Evolutionary conservation across 2,797 vertebrate genomes (phyloP).

Genomic region (Pteropus rufus): DNA sequence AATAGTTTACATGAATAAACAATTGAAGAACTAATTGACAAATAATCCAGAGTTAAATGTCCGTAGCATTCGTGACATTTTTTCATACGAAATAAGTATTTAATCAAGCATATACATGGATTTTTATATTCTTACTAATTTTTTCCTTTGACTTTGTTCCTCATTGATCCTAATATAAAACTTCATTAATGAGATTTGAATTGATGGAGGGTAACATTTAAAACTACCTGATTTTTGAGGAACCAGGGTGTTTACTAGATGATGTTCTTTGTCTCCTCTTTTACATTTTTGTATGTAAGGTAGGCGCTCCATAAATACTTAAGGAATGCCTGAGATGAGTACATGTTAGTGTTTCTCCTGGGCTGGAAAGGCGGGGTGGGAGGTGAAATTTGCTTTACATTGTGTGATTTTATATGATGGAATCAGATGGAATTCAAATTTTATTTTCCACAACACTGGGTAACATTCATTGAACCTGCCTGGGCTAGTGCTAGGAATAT

Average conservation of each 20-base stretch:
- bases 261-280: background rate
- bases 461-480: background rate
- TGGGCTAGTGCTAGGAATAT: background rate
- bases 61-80: background rate
- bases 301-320: background rate
- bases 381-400: background rate
- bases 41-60: background rate
- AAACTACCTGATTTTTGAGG: constrained; percentile 38
- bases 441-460: background rate
- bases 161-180: background rate
- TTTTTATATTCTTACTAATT: constrained; percentile 10
- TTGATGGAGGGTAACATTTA: background rate
- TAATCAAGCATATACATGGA: background rate
- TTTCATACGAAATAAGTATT: constrained; percentile 30
- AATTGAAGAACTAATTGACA: background rate
- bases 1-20: background rate
- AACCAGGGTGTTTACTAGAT: background rate
- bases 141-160: constrained; percentile 9
- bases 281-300: background rate
- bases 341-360: constrained; percentile 6
- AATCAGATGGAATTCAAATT: background rate
- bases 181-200: constrained; percentile 24
- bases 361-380: background rate
- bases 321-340: constrained; percentile 6
- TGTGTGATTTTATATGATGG: background rate